These are phyloP conservation scores for Pammene fasciana DNA, from an alignment of 2,888 invertebrate genomes.

Conservation along the genomic window DNA sequence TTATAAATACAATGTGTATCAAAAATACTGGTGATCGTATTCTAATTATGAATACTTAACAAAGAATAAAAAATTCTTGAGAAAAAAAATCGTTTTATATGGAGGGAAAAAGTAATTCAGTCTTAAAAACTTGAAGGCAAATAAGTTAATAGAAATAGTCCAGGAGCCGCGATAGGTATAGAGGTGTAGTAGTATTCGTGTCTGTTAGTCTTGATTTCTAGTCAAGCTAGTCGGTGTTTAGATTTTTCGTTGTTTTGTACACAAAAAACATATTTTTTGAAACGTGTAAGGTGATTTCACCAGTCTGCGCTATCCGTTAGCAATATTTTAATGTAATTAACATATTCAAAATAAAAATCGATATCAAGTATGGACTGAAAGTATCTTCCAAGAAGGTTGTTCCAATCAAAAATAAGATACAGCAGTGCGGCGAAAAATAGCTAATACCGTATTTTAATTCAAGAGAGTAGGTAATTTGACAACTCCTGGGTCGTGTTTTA, in stretches of 20 bases:
- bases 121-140: too few species aligned
- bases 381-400: constrained; percentile 41
- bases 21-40: too few species aligned
- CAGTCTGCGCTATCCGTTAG: constrained; percentile 49
- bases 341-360: constrained; percentile 61
- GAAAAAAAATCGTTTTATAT: too few species aligned
- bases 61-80: too few species aligned
- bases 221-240: constrained; percentile 38
- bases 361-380: constrained; percentile 40
- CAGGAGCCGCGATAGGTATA: constrained; percentile 24
- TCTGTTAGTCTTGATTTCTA: constrained; percentile 32
- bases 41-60: too few species aligned
- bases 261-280: constrained; percentile 77
- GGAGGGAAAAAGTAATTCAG: too few species aligned
- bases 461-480: too few species aligned
- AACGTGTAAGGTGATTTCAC: constrained; percentile 63
- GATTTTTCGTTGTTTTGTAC: constrained; percentile 62
- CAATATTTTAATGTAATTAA: constrained; percentile 63
- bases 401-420: constrained; percentile 18
- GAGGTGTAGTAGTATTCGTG: constrained; percentile 26
- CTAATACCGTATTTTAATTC: too few species aligned
- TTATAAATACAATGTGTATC: too few species aligned
- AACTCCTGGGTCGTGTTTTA: too few species aligned
- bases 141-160: background rate
- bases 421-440: constrained; percentile 10